Conservation (phyloP, 2,888 invertebrate species). For the Hemicrepidius hirtus region DNA sequence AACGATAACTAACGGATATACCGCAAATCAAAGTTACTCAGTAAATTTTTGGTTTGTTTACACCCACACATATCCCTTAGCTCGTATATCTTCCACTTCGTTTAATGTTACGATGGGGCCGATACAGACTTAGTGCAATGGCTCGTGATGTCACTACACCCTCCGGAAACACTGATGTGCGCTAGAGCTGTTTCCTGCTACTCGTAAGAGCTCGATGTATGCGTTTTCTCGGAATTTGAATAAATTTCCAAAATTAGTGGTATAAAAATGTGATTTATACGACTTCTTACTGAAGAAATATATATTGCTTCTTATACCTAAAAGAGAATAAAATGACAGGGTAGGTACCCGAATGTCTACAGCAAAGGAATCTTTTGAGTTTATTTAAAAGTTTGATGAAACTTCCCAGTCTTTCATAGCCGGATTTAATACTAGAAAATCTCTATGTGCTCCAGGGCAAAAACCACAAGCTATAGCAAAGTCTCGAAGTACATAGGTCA, state of each 20-base stretch:
- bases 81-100: conserved; percentile 51
- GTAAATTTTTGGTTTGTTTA: conserved; percentile 48
- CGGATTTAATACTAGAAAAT: conserved; percentile 64
- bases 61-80: conserved; percentile 46
- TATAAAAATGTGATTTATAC: conserved; percentile 36
- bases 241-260: conserved; percentile 40
- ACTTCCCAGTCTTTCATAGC: conserved; percentile 60
- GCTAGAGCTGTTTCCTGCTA: conserved; percentile 42
- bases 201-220: conserved; percentile 21
- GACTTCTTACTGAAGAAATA: conserved; percentile 32
- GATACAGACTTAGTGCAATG: conserved; percentile 50
- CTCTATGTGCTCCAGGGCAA: conserved; percentile 60
- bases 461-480: conserved; percentile 61
- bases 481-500: conserved; percentile 66
- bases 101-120: conserved; percentile 45
- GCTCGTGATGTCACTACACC: conserved; percentile 49
- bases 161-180: conserved; percentile 44
- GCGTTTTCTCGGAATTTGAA: conserved; percentile 39
- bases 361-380: conserved; percentile 42
- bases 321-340: conserved; percentile 12
- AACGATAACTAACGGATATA: background rate
- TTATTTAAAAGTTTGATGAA: conserved; percentile 58
- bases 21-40: conserved; percentile 28
- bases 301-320: conserved; percentile 1
- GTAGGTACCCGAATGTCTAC: conserved; percentile 7